Evolutionary conservation across 1,140 invertebrate species (phyloP).

Genomic region (Drosophila ogumai): DNA sequence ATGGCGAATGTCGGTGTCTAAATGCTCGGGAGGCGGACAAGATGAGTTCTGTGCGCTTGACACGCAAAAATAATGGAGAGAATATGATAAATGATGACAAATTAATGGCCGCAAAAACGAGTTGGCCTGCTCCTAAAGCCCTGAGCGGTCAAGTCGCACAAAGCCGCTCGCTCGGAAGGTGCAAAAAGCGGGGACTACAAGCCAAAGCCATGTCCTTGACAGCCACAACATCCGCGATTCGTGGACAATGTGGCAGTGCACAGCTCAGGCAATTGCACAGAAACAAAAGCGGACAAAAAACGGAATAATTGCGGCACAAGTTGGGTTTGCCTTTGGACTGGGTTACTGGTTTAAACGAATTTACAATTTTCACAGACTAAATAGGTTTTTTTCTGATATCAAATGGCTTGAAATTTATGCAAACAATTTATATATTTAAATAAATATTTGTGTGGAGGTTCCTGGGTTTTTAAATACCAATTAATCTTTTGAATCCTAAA

Average conservation of each 20-base stretch:
- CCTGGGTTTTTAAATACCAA: neutral
- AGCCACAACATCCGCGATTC: conserved; percentile 45
- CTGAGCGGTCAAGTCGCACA: conserved; percentile 29
- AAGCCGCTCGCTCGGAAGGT: conserved; percentile 15
- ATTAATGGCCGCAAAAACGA: conserved; percentile 71
- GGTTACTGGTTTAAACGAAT: neutral
- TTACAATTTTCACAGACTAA: neutral
- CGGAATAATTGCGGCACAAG: neutral
- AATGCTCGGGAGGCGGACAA: conserved; percentile 7
- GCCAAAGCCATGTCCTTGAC: conserved; percentile 50
- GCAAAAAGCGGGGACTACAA: conserved; percentile 10
- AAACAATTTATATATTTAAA: neutral
- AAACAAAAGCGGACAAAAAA: conserved; percentile 17
- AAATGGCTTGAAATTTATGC: neutral
- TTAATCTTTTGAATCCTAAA: neutral
- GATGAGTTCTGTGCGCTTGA: conserved; percentile 54
- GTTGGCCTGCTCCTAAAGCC: conserved; percentile 41
- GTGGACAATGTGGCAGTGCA: conserved; percentile 27
- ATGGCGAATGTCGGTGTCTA: neutral
- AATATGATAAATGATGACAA: conserved; percentile 81
- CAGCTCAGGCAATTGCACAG: conserved; percentile 24
- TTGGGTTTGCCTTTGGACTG: conserved; percentile 1
- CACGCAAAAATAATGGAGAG: conserved; percentile 67
- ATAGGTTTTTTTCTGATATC: neutral
- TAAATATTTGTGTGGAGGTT: neutral